These are phyloP conservation scores for Eriocheir sinensis DNA, from an alignment of 1,140 invertebrate species.

Conservation along the genomic window DNA sequence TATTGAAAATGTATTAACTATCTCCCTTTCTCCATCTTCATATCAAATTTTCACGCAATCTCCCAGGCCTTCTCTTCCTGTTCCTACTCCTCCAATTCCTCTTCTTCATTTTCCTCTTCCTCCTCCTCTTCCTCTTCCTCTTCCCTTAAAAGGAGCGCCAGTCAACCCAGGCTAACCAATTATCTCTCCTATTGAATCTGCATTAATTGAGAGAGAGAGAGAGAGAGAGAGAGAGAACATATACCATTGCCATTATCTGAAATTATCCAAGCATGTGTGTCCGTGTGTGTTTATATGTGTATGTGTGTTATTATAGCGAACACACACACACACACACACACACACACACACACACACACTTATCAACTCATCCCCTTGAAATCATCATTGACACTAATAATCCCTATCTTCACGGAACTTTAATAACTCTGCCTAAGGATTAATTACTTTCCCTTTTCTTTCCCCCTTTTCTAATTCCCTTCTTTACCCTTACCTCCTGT, in stretches of 20 bases:
- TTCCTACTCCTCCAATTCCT: neutral
- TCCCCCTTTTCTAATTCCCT: neutral
- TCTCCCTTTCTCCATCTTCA: too few species aligned
- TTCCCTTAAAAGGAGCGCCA: neutral
- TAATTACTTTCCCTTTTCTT: neutral
- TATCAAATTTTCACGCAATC: too few species aligned
- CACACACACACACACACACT: conserved; percentile 31
- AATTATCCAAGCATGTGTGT: neutral
- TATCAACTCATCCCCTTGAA: neutral
- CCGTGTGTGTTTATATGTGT: neutral
- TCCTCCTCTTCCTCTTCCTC: neutral
- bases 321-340: conserved; percentile 46
- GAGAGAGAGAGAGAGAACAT: too few species aligned
- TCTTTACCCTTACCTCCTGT: neutral
- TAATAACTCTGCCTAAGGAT: neutral
- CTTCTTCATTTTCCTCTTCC: neutral
- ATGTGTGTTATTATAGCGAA: neutral
- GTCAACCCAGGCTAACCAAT: too few species aligned
- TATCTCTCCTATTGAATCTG: neutral
- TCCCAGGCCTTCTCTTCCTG: neutral
- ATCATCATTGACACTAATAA: neutral
- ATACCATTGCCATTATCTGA: neutral
- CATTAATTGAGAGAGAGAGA: too few species aligned
- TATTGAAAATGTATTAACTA: too few species aligned
- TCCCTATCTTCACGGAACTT: neutral